phyloP scores from a whole-genome alignment of 2,888 invertebrate genomes.

The Caenorhabditis sp. region DNA sequence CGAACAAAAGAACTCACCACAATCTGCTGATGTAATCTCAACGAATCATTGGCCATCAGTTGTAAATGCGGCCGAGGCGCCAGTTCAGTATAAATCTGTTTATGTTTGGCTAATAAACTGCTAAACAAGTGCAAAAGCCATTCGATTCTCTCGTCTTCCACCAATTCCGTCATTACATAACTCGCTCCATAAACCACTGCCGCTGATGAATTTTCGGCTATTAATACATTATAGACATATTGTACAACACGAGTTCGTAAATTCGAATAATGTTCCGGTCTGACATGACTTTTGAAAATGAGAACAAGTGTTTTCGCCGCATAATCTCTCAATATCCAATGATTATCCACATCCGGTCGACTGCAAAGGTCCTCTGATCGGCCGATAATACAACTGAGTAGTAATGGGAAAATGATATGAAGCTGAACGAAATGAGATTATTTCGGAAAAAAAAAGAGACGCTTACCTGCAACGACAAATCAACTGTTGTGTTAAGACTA shows the following conservation, averaged over 20 bases:
- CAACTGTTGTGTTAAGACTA: constrained; percentile 38
- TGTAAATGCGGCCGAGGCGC: not conserved
- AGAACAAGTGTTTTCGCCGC: constrained; percentile 36
- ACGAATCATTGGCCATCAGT: constrained; percentile 8
- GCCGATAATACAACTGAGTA: constrained; percentile 48
- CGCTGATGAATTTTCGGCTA: constrained; percentile 17
- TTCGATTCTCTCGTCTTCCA: constrained; percentile 3
- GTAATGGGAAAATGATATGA: constrained; percentile 50
- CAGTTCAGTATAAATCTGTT: not conserved
- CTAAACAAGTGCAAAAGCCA: constrained; percentile 12
- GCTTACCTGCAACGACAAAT: constrained; percentile 46
- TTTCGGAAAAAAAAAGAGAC: not conserved
- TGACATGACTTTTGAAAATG: constrained; percentile 27
- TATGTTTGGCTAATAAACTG: constrained; percentile 8
- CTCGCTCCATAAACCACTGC: constrained; percentile 39
- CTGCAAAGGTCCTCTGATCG: constrained; percentile 37
- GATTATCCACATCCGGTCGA: constrained; percentile 49
- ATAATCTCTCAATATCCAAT: constrained; percentile 56
- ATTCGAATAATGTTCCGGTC: not conserved
- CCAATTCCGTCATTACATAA: constrained; percentile 21
- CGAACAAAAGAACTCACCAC: not conserved
- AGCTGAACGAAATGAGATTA: constrained; percentile 38
- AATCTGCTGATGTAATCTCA: constrained; percentile 9
- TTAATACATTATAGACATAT: constrained; percentile 15
- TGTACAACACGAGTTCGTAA: constrained; percentile 17